Base-by-base conservation (phyloP, 2,797 vertebrate genomes). In the Myotis findleyi region DNA sequence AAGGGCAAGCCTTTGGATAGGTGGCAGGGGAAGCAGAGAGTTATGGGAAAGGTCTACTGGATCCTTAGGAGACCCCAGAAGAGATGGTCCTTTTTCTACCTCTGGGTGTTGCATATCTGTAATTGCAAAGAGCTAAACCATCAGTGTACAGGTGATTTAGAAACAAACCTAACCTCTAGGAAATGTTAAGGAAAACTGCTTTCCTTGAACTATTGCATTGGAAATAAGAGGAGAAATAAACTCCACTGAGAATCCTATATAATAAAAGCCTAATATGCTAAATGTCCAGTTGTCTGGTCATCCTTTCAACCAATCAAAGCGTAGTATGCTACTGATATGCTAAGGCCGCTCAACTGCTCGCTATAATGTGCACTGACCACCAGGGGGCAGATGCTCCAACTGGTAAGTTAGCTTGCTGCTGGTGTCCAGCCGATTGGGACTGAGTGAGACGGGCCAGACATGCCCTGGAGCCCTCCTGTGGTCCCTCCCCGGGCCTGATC, bases 201-300 rank as follows among this genome's bases (percentile, higher is more conserved):
- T 81, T 92, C 53, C 68, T 69, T 93, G 23, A 84, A 72, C 18
- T 66, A 36, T 30, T 49, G 68, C 69, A n/a, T 8, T 90, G 21
- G n/a, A 57, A 96, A 2, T n/a, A 91, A 91, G 27, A 10, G 6
- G 55, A 59, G 17, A 71, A 62, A 95, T 73, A 82, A 89, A 91
- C 17, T 64, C 30, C 20, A 79, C 16, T 77, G 57, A 96, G 30
- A 84, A 92, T 47, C 47, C 13, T 12, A 47, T 12, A 12, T 47
- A 47, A 47, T 47, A 47, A 47, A 47, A 47, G 47, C 47, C 47
- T 47, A 47, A 47, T 47, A 47, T 47, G 47, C 47, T 13, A 47
- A 47, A 47, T 47, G 47, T 47, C 47, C 4, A 13, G 44, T 44
- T 44, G 44, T 44, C 44, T 44, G 44, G 44, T 44, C 44, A 44